phyloP scores from a whole-genome alignment of 2,797 vertebrate genomes.

The Leptodactylus fallax region DNA sequence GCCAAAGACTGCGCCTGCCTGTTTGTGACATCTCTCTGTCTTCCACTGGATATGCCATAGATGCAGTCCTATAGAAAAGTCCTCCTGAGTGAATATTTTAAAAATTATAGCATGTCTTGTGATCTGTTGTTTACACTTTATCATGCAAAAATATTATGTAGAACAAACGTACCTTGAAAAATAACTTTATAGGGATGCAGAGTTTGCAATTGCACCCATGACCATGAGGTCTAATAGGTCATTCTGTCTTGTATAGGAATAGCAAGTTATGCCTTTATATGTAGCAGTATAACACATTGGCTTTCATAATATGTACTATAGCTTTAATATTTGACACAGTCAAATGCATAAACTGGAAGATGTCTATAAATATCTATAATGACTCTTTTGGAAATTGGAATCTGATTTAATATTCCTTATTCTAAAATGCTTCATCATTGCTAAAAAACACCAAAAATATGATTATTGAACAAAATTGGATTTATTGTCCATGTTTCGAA shows the following conservation, averaged over 20 bases:
- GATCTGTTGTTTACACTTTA: neutral
- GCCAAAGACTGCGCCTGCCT: too few relatives aligned
- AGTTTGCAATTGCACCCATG: too few relatives aligned
- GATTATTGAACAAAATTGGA: neutral
- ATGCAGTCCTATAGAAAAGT: too few relatives aligned
- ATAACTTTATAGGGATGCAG: too few relatives aligned
- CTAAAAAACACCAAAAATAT: neutral
- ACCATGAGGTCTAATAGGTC: too few relatives aligned
- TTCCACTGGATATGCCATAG: too few relatives aligned
- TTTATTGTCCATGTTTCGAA: conserved; percentile 11
- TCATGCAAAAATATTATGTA: neutral
- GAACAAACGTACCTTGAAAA: too few relatives aligned
- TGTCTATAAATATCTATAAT: neutral
- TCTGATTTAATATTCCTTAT: too few relatives aligned
- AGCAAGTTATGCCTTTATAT: neutral
- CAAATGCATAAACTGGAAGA: neutral
- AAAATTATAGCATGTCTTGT: neutral
- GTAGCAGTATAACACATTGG: neutral
- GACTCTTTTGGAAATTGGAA: too few relatives aligned
- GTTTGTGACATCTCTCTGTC: too few relatives aligned
- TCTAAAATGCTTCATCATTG: neutral
- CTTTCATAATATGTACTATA: neutral
- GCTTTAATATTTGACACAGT: neutral
- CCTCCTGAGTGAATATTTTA: neutral
- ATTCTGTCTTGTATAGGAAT: too few relatives aligned